A percentile compares a stretch with the other conserved stretches of the same genome.
Evolutionary conservation across 2,113 vertebrate genomes (phyloP).

Genomic region (Proterorhinus semilunaris): DNA sequence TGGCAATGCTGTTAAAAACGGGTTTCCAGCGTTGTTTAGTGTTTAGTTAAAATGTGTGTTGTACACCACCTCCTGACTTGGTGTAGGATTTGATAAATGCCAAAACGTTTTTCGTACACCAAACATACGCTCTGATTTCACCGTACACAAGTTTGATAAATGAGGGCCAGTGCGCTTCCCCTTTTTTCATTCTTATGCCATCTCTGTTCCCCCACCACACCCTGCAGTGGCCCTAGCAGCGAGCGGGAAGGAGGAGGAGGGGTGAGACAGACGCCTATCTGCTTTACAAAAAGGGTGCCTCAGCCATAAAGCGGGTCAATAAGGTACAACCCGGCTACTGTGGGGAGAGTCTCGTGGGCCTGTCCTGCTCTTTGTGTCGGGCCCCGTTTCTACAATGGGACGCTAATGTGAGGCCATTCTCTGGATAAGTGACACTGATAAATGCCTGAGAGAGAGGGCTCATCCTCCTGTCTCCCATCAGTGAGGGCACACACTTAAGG

Average conservation of each 20-base stretch:
- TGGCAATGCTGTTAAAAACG: no score
- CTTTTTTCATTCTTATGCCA: constrained; percentile 28
- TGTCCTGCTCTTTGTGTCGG: constrained; percentile 62
- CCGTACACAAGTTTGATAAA: no score
- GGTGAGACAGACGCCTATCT: constrained; percentile 26
- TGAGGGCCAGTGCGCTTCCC: constrained; percentile 23
- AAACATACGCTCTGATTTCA: no score
- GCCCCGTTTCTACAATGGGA: constrained; percentile 49
- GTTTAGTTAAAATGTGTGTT: no score
- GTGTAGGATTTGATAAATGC: no score
- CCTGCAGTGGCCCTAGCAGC: constrained; percentile 13
- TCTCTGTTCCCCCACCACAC: constrained; percentile 21
- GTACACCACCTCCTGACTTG: no score
- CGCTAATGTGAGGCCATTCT: constrained; percentile 63
- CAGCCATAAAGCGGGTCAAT: constrained; percentile 60
- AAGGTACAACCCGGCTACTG: constrained; percentile 49
- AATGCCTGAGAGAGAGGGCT: constrained; percentile 53
- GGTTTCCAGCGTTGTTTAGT: no score
- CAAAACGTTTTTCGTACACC: no score
- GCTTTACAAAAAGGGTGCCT: constrained; percentile 43
- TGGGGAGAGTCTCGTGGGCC: constrained; percentile 46
- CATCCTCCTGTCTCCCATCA: constrained; percentile 44
- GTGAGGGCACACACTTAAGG: constrained; percentile 7
- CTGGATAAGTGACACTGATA: constrained; percentile 65
- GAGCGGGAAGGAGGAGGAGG: constrained; percentile 13